A percentile compares a stretch with the other conserved stretches of the same genome.
These are phyloP conservation scores for Notolepis coatsorum DNA, from an alignment of 2,797 vertebrate genomes.

Conservation along the genomic window DNA sequence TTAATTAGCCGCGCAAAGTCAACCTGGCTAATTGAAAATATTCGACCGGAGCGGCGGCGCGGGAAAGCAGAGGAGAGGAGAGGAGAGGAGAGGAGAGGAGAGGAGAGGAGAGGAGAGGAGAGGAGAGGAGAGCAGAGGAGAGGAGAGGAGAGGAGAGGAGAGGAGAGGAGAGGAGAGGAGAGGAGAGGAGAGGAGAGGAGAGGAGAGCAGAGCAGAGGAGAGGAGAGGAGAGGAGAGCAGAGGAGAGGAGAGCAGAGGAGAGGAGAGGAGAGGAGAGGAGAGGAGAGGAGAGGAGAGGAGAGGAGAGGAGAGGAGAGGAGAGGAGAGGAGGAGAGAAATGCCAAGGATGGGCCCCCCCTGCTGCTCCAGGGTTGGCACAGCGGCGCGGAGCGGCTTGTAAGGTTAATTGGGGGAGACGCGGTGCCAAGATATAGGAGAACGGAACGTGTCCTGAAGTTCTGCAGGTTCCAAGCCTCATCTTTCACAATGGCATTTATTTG, in stretches of 20 bases:
- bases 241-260: constrained; percentile 45
- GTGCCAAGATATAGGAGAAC: constrained; percentile 64
- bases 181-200: constrained; percentile 46
- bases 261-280: constrained; percentile 59
- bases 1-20: constrained; percentile 86
- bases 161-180: constrained; percentile 46
- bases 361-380: constrained; percentile 54
- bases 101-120: constrained; percentile 46
- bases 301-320: constrained; percentile 50
- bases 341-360: constrained; percentile 52
- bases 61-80: constrained; percentile 53
- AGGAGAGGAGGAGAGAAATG: constrained; percentile 52
- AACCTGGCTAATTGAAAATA: constrained; percentile 84
- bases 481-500: constrained; percentile 62
- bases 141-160: constrained; percentile 46
- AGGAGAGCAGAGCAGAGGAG: too few species aligned
- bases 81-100: constrained; percentile 46
- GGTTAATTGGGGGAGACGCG: constrained; percentile 72
- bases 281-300: constrained; percentile 44
- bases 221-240: constrained; percentile 46
- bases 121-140: constrained; percentile 43
- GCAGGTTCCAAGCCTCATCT: constrained; percentile 66
- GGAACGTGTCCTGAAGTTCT: constrained; percentile 65
- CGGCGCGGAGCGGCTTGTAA: constrained; percentile 61
- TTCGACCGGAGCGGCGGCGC: constrained; percentile 57